Base-by-base conservation (phyloP, 2,113 vertebrate genomes). In the Toxotes chatareus region DNA sequence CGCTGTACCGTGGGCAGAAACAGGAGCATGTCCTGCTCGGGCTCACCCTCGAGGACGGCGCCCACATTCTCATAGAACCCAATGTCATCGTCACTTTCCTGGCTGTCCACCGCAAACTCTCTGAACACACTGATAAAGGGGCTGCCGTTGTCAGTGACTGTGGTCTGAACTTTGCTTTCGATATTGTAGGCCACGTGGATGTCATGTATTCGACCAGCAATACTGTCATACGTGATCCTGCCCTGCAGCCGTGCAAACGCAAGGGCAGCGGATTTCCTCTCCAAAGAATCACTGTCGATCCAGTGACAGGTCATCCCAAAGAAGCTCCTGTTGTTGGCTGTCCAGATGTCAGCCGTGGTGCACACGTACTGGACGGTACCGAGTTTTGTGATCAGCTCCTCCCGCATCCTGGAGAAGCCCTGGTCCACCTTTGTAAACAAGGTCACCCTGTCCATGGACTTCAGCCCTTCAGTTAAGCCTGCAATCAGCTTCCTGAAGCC, bases 281-380 rank as follows among this genome's bases (percentile, higher is more conserved):
- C 94, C 79, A 95, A 17, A 8, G 91, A 85, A 2, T 65, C 40
- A 0, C 34, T 0, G 14, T 95, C 92, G 7, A 94, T 94, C 93
- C 94, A 95, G 90, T 94, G 93, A 36, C 93, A 95, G 4, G 94
- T 95, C 93, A 94, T 94, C 55, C 92, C 94, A 4, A 95, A 94
- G 83, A 92, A 94, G 87, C 91, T 94, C 12, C 91, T 86, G 87
- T 42, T 87, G 83, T 87, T 82, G 76, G 91, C 90, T 0, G 91
- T 93, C 94, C 94, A 95, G 78, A 94, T 72, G 86, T 94, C 94
- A 0, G 93, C 94, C 1, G 93, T 94, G 79, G 93, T 95, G 93
- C 94, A 95, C 75, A 94, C 91, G 23, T 94, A 93, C 85, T 94
- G 91, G 73, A 94, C 27, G 60, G 3, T 47, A 55, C 73, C 51